These are phyloP conservation scores for Spisula solida DNA, from an alignment of 2,888 invertebrate species.

Conservation along the genomic window DNA sequence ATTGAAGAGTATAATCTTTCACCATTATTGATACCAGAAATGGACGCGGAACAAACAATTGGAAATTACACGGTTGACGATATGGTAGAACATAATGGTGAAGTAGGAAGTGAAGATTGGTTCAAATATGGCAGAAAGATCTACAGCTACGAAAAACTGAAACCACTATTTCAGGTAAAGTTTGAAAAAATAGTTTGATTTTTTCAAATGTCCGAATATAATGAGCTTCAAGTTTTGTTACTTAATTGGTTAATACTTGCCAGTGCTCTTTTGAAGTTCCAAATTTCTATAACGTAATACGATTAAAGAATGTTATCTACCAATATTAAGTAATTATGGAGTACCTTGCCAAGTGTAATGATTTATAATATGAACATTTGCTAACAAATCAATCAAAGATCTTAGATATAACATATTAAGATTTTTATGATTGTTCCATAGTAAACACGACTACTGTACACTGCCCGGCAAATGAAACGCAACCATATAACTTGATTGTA, in stretches of 20 bases:
- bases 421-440: too few species aligned
- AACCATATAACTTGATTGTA: too few species aligned
- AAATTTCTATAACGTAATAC: neutral
- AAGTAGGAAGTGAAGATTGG: constrained; percentile 57
- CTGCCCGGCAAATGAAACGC: too few species aligned
- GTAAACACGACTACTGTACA: too few species aligned
- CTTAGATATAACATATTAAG: too few species aligned
- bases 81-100: constrained; percentile 65
- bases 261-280: neutral
- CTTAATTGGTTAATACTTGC: neutral
- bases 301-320: neutral
- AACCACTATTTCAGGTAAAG: constrained; percentile 53
- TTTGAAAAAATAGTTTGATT: neutral
- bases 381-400: too few species aligned
- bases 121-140: constrained; percentile 71
- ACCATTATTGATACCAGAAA: constrained; percentile 36
- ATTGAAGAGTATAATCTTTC: constrained; percentile 19
- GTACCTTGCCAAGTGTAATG: neutral
- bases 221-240: neutral
- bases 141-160: constrained; percentile 57
- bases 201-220: neutral
- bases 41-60: constrained; percentile 33
- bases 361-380: too few species aligned
- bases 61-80: constrained; percentile 63
- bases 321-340: neutral